Evolutionary conservation across 2,113 vertebrate species (phyloP), one percentile per base, ranked within the genome.

Genomic region (Corvus hawaiiensis): DNA sequence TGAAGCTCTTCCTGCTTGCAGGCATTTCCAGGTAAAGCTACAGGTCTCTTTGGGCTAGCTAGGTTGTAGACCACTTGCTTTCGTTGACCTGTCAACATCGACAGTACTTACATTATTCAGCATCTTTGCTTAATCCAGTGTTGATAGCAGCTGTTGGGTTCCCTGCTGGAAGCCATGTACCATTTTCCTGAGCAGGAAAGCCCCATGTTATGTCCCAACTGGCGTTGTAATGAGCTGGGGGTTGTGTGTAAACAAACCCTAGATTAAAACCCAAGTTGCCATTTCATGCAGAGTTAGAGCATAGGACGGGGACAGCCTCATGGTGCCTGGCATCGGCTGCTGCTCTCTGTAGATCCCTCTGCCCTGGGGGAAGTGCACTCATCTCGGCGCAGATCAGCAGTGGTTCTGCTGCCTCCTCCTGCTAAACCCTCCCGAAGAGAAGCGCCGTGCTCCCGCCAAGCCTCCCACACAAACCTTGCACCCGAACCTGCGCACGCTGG

Each of bases 261-360:
- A 20, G 33, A 33, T 69, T 32, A 66, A 61, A 85, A 23, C 19
- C 8, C 46, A 33, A 56, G 13, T 2, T 77, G 28, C 54, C 26
- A 5, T 48, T 52, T 52, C n/a, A 22, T 4, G 7, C n/a, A 6
- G 39, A 13, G 28, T 28, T 44, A 28, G 22, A 69, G n/a, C 79
- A 24, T 1, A 37, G 33, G 63, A 24, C 5, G 4, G 62, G 62
- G 33, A 35, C 49, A 56, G 58, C 52, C 20, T 43, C 5, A 0
- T 2, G 1, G 2, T 13, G 33, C 41, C 32, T 33, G 43, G n/a
- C 21, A 14, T 13, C 1, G 0, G 13, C 69, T 7, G 16, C 43
- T 39, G 46, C 26, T 49, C 30, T 41, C 64, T 15, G 18, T 2
- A 9, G 17, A 19, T 62, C 24, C 39, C 26, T 43, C 22, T 79